These are phyloP conservation scores for Paramuricea clavata DNA, from an alignment of 92 coral and sea anemone species.

Conservation along the genomic window DNA sequence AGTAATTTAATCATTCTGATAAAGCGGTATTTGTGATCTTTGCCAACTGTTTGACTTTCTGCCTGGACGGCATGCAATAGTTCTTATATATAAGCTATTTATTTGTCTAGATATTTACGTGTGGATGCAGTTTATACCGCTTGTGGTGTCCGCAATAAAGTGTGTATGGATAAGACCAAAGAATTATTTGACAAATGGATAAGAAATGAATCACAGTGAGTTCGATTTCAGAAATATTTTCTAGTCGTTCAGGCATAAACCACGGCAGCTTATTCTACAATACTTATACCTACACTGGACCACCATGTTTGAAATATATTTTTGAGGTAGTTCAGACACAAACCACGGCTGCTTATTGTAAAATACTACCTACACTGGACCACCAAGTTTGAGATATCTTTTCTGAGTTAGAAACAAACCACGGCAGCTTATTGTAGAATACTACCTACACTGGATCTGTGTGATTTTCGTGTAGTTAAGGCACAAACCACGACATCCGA, in stretches of 20 bases:
- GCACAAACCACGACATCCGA: neutral
- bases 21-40: no score
- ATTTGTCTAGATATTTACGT: constrained; percentile 23
- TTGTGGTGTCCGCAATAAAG: constrained; percentile 29
- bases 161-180: constrained; percentile 41
- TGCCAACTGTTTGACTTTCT: no score
- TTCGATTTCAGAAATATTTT: neutral
- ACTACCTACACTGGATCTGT: no score
- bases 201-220: constrained; percentile 31
- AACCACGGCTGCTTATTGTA: no score
- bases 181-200: constrained; percentile 53
- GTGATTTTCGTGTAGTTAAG: neutral
- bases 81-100: no score
- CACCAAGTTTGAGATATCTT: neutral
- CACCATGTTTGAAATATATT: no score
- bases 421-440: neutral
- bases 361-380: neutral
- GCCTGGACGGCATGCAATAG: no score
- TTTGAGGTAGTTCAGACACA: no score
- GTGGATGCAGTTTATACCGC: constrained; percentile 17
- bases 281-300: no score
- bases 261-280: no score
- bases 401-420: neutral
- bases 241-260: no score
- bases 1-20: neutral